Evolutionary conservation across 2,797 vertebrate species (phyloP).

Genomic region (Ctenopoma kingsleyae): DNA sequence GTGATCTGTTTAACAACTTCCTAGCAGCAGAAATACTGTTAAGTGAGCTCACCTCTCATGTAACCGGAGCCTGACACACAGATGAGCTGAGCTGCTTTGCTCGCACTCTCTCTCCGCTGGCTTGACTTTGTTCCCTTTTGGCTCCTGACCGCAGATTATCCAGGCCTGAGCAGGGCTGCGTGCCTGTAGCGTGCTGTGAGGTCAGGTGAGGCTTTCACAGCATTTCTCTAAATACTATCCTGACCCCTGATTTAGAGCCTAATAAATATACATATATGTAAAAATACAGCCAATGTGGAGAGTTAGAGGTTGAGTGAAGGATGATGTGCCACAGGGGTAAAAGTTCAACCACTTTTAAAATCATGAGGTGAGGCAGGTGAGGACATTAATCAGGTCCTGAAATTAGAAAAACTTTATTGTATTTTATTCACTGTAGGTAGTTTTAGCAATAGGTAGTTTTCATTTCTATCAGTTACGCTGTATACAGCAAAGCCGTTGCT

Average conservation of each 20-base stretch:
- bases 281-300: background rate
- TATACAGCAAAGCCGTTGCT: background rate
- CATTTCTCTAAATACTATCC: slow-evolving; percentile 22
- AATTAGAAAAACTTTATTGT: background rate
- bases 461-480: background rate
- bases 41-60: slow-evolving; percentile 58
- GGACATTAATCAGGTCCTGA: background rate
- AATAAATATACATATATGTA: background rate
- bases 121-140: slow-evolving; percentile 39
- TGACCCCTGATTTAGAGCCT: slow-evolving; percentile 7
- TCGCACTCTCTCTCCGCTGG: slow-evolving; percentile 11
- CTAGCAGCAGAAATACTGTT: slow-evolving; percentile 50
- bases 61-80: slow-evolving; percentile 56
- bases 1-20: slow-evolving; percentile 31
- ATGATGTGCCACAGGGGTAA: slow-evolving; percentile 21
- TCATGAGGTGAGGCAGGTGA: background rate
- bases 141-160: slow-evolving; percentile 34
- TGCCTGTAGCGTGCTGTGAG: slow-evolving; percentile 9
- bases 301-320: background rate
- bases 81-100: slow-evolving; percentile 27
- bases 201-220: slow-evolving; percentile 38
- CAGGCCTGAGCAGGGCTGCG: slow-evolving; percentile 11
- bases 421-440: background rate
- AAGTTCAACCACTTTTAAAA: slow-evolving; percentile 26
- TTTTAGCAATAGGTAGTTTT: background rate